Conservation (phyloP, 2,888 invertebrate species). For the Anorthoa munda region DNA sequence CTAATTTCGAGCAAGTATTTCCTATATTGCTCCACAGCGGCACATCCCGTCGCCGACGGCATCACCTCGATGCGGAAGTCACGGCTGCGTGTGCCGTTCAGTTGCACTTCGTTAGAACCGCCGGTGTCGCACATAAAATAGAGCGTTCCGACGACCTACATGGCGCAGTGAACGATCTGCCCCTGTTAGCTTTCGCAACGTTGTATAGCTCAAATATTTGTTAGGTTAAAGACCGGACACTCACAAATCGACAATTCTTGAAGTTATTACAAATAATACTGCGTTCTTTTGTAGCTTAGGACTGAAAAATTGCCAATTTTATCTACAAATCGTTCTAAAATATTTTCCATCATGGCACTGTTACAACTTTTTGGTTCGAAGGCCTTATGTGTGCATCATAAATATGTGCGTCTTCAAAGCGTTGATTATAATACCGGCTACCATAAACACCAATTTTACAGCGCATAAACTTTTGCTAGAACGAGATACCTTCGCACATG, state of each 20-base stretch:
- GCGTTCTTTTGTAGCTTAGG: background rate
- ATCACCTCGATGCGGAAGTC: conserved; percentile 47
- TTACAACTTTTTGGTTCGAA: background rate
- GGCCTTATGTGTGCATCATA: background rate
- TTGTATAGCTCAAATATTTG: background rate
- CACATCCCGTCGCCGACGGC: background rate
- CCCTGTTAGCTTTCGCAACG: background rate
- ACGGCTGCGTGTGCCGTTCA: conserved; percentile 29
- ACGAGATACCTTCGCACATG: conserved; percentile 19
- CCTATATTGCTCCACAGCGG: conserved; percentile 19
- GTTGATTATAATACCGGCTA: background rate
- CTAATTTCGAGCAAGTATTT: conserved; percentile 18
- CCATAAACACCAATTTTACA: conserved; percentile 14
- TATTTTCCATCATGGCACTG: no score
- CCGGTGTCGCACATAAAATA: conserved; percentile 15
- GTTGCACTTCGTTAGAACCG: conserved; percentile 35
- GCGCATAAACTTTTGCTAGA: conserved; percentile 17
- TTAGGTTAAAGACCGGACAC: background rate
- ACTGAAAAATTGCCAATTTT: background rate
- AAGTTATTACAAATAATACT: background rate
- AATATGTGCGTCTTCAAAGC: background rate
- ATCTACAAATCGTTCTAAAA: background rate
- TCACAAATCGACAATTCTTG: background rate
- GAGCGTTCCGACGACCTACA: conserved; percentile 6
- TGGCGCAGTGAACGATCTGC: conserved; percentile 1